Conservation (phyloP, 2,888 invertebrate species). For the Amorpha juglandis region DNA sequence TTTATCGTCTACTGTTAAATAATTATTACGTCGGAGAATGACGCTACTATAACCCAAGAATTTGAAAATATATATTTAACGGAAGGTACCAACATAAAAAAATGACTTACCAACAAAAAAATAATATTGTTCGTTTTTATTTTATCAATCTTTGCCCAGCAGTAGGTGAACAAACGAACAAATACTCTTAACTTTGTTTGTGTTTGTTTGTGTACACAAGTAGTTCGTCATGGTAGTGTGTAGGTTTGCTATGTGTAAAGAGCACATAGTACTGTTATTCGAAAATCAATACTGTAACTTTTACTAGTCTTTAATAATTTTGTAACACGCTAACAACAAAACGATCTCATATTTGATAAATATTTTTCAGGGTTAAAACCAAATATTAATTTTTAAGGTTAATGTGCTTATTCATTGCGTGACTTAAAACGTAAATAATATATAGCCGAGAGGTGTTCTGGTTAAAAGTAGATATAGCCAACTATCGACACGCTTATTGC, state of each 20-base stretch:
- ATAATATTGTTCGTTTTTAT: no score
- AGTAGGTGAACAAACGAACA: no score
- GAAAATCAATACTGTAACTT: conserved; percentile 14
- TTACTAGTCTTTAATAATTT: not conserved
- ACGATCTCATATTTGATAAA: conserved; percentile 24
- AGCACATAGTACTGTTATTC: not conserved
- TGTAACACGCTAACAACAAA: conserved; percentile 15
- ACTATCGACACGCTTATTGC: not conserved
- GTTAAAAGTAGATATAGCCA: not conserved
- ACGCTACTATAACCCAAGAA: no score
- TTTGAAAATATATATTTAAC: no score
- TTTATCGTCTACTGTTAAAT: not conserved
- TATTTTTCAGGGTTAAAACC: conserved; percentile 2
- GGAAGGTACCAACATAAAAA: no score
- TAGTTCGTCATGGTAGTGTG: not conserved
- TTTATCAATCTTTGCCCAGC: no score
- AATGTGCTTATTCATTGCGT: conserved; percentile 22
- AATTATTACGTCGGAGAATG: not conserved
- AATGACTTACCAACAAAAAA: no score
- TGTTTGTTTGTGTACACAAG: not conserved
- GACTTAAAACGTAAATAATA: conserved; percentile 16
- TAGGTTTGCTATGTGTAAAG: conserved; percentile 7
- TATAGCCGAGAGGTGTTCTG: conserved; percentile 4
- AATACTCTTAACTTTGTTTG: not conserved
- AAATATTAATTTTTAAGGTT: conserved; percentile 22